These are phyloP conservation scores for Chrysopilus asiliformis DNA, from an alignment of 2,888 invertebrate genomes.

Conservation along the genomic window DNA sequence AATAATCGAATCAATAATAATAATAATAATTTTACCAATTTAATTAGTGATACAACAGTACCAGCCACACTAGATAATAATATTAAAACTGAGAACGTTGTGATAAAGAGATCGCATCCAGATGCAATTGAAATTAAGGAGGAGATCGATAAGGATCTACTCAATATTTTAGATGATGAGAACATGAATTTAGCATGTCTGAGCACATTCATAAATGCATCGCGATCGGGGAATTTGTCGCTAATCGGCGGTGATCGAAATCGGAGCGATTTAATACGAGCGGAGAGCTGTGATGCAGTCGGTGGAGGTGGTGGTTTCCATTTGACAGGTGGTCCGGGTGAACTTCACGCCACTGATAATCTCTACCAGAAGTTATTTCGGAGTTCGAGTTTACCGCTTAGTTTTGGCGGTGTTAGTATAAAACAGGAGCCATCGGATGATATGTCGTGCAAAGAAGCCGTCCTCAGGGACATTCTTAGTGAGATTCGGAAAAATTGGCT, in stretches of 20 bases:
- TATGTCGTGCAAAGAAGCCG: background rate
- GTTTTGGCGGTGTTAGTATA: background rate
- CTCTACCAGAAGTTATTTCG: slow-evolving; percentile 2
- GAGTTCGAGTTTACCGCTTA: background rate
- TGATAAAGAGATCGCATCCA: slow-evolving; percentile 29
- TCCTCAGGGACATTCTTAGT: slow-evolving; percentile 26
- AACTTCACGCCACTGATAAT: background rate
- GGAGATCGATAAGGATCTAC: slow-evolving; percentile 22
- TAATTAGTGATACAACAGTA: slow-evolving; percentile 18
- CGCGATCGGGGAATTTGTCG: slow-evolving; percentile 3
- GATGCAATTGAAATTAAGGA: slow-evolving; percentile 26
- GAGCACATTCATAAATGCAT: slow-evolving; percentile 27
- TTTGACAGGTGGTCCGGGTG: background rate
- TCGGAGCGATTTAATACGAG: slow-evolving; percentile 2
- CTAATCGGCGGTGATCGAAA: background rate
- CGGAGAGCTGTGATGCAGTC: too few relatives aligned
- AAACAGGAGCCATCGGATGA: background rate
- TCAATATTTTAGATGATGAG: slow-evolving; percentile 28
- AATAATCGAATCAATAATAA: slow-evolving; percentile 24
- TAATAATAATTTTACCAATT: slow-evolving; percentile 17
- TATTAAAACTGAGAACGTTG: slow-evolving; percentile 34
- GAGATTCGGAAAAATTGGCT: slow-evolving; percentile 34
- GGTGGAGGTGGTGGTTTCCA: too few relatives aligned
- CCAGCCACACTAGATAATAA: slow-evolving; percentile 20
- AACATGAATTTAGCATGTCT: slow-evolving; percentile 33